phyloP scores from a whole-genome alignment of 2,888 invertebrate species.

The Eristalinus sepulchralis region DNA sequence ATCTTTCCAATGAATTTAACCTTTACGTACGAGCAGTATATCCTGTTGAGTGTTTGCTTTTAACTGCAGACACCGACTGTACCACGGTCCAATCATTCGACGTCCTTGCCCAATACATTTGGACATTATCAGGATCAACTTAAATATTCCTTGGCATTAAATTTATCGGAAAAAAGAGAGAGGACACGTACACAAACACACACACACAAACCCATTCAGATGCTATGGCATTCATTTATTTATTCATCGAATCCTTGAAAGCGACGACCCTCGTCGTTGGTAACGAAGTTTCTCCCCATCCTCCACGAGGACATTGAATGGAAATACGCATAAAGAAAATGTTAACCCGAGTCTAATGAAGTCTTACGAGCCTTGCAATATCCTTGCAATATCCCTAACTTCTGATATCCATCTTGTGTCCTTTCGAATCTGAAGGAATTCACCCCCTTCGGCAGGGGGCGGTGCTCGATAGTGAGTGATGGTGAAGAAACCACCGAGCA shows the following conservation, averaged over 20 bases:
- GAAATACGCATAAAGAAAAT: conserved; percentile 34
- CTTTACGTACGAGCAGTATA: conserved; percentile 13
- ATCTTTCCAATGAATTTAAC: conserved; percentile 40
- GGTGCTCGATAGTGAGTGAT: not conserved
- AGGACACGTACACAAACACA: not conserved
- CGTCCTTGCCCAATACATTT: conserved; percentile 48
- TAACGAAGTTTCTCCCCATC: not conserved
- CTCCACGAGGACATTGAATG: not conserved
- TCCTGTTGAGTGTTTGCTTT: conserved; percentile 47
- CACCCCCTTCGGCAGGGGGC: not conserved
- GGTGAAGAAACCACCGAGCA: not conserved
- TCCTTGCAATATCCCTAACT: conserved; percentile 33
- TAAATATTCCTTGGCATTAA: conserved; percentile 54
- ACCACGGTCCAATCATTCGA: conserved; percentile 1
- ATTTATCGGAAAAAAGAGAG: conserved; percentile 29
- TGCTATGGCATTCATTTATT: conserved; percentile 30
- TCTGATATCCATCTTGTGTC: conserved; percentile 2
- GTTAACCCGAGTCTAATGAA: conserved; percentile 41
- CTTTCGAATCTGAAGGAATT: conserved; percentile 1
- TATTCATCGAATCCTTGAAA: conserved; percentile 52
- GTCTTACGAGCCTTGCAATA: conserved; percentile 40
- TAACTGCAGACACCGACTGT: conserved; percentile 39
- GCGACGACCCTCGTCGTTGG: conserved; percentile 10
- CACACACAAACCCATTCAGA: not conserved
- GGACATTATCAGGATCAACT: conserved; percentile 59